Base-by-base conservation (phyloP, 1,140 invertebrate species). In the Halesus radiatus region DNA sequence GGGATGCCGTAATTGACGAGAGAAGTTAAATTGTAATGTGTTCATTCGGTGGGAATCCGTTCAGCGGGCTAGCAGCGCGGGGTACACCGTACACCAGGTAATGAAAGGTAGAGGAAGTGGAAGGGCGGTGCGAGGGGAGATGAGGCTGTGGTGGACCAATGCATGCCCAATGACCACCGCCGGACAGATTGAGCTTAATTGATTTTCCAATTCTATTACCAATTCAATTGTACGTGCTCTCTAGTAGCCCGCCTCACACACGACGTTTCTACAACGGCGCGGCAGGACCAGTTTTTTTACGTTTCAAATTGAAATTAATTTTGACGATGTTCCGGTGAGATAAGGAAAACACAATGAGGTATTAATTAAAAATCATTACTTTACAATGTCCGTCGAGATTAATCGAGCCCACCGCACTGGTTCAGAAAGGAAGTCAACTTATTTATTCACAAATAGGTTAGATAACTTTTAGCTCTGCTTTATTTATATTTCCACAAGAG, bases 161-260 rank as follows among this genome's bases (percentile, higher is more conserved):
- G 26, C 56, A 15, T 13, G 54, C 53, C 18, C 56, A 8, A 54
- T 32, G 56, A 22, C 8, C 76, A 66, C 56, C 29, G 37, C n/a
- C 50, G 22, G 52, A 53, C 70, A 74, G 70, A 74, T 56, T 54
- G 76, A 76, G 76, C 58, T 60, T 77, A 77, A 77, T 77, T 77
- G 76, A 77, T 77, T 77, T 77, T 77, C 29, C 76, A 29, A 60
- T 68, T 77, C 76, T 77, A 77, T 77, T 77, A 77, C 58, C 22
- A 29, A 22, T 77, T 77, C 76, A 77, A 77, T 77, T 74, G 70
- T 74, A 74, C 52, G 70, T 26, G 53, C 2, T 56, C 50, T 10
- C 22, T 74, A 56, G 70, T 74, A 53, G 70, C 66, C 52, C 50
- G 52, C 53, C 20, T 70, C 66, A n/a, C 66, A 50, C 26, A 32